phyloP scores from a whole-genome alignment of 2,113 vertebrate genomes.

The Bungarus multicinctus region DNA sequence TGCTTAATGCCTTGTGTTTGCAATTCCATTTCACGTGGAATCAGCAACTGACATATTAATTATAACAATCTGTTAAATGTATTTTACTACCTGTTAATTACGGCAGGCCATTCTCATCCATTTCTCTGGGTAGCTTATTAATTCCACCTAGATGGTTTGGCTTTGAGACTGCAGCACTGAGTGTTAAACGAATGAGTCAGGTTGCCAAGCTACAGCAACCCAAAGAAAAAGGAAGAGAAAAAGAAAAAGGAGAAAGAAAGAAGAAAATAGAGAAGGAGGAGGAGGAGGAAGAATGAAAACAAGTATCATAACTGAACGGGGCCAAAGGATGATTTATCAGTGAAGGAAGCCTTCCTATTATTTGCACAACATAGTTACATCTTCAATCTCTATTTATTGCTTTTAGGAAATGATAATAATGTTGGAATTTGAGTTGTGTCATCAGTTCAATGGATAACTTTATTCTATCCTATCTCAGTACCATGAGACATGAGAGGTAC shows the following conservation, averaged over 20 bases:
- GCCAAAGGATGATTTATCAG: slow-evolving; percentile 67
- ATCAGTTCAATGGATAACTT: too few species aligned
- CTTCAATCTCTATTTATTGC: neutral
- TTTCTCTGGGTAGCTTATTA: slow-evolving; percentile 80
- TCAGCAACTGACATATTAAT: slow-evolving; percentile 79
- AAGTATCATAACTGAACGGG: slow-evolving; percentile 74
- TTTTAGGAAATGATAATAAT: neutral
- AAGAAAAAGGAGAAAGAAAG: neutral
- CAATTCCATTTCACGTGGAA: slow-evolving; percentile 76
- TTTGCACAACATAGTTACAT: slow-evolving; percentile 40
- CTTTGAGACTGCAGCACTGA: slow-evolving; percentile 72
- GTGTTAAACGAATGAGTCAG: slow-evolving; percentile 78
- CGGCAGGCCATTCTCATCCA: slow-evolving; percentile 75
- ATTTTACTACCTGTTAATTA: slow-evolving; percentile 82
- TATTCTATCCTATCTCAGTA: neutral
- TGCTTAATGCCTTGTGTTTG: slow-evolving; percentile 73
- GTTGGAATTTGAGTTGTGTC: neutral
- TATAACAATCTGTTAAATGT: slow-evolving; percentile 83
- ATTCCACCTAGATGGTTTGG: slow-evolving; percentile 79
- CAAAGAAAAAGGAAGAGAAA: neutral
- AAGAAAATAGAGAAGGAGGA: neutral
- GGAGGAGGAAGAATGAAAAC: neutral
- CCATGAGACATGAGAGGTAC: neutral
- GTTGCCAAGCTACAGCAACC: slow-evolving; percentile 81
- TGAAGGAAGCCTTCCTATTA: slow-evolving; percentile 67